phyloP scores from a whole-genome alignment of 2,113 vertebrate species.

The Myocastor coypus region DNA sequence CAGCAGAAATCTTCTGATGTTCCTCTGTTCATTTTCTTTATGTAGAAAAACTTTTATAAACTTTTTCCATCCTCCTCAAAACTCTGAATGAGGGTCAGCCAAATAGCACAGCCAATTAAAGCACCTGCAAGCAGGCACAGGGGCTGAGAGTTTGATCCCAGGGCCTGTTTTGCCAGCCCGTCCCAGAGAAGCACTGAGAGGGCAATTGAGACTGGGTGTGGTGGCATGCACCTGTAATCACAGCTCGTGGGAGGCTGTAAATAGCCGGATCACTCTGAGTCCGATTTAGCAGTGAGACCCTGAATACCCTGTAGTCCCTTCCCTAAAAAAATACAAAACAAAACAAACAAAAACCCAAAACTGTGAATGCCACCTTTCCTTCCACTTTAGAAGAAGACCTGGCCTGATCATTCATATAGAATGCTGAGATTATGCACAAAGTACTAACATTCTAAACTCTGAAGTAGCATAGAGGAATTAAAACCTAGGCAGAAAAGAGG shows the following conservation, averaged over 20 bases:
- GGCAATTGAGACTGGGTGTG: too few relatives aligned
- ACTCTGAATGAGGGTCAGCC: neutral
- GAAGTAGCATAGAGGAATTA: neutral
- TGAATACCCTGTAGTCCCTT: too few relatives aligned
- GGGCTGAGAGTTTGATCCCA: too few relatives aligned
- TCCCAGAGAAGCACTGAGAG: too few relatives aligned
- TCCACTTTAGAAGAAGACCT: slow-evolving; percentile 39
- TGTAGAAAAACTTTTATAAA: neutral
- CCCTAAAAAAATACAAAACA: too few relatives aligned
- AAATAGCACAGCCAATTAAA: too few relatives aligned
- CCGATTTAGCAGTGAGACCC: too few relatives aligned
- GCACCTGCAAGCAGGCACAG: too few relatives aligned
- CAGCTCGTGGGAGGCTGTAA: too few relatives aligned
- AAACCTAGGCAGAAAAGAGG: neutral
- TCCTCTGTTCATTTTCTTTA: neutral
- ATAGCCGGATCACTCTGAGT: too few relatives aligned
- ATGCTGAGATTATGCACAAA: neutral
- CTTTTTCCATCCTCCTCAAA: neutral
- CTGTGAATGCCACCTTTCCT: neutral
- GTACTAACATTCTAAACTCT: neutral
- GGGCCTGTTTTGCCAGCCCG: too few relatives aligned
- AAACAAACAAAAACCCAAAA: neutral
- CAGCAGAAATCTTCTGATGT: neutral
- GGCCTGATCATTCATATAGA: slow-evolving; percentile 24
- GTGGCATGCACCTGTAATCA: too few relatives aligned